A percentile compares a stretch with the other conserved stretches of the same genome.
These are phyloP conservation scores for Drosophila falleni DNA, from an alignment of 2,888 invertebrate genomes.

Conservation along the genomic window DNA sequence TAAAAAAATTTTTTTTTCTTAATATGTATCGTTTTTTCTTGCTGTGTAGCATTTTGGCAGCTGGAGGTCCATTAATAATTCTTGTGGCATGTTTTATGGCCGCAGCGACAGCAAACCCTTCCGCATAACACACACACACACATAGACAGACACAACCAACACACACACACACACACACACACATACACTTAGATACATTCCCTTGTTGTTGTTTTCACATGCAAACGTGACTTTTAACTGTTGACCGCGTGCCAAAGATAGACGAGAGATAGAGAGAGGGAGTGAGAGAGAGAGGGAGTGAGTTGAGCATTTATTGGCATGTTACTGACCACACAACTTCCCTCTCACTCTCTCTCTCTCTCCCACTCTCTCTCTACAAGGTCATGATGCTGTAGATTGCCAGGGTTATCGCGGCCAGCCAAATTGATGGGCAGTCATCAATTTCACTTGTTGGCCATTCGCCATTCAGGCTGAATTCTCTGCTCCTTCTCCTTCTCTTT, in stretches of 20 bases:
- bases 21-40: too few species aligned
- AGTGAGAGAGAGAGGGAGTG: neutral
- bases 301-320: constrained; percentile 76
- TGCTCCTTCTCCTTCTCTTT: neutral
- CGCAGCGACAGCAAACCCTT: constrained; percentile 55
- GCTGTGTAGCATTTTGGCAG: constrained; percentile 30
- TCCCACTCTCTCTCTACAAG: constrained; percentile 39
- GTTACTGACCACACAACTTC: constrained; percentile 33
- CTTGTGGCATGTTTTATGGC: constrained; percentile 78
- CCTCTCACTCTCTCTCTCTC: neutral
- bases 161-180: constrained; percentile 15
- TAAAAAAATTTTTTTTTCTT: too few species aligned
- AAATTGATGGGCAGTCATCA: constrained; percentile 80
- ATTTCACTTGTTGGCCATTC: constrained; percentile 74
- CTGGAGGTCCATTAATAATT: constrained; percentile 77
- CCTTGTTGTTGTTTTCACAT: constrained; percentile 33
- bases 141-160: neutral
- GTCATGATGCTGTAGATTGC: constrained; percentile 60
- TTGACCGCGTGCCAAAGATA: constrained; percentile 66
- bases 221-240: constrained; percentile 79
- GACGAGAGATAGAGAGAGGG: too few species aligned
- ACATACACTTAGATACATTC: neutral
- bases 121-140: constrained; percentile 8
- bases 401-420: constrained; percentile 62
- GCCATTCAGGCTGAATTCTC: constrained; percentile 19